Base-by-base conservation (phyloP, 2,113 vertebrate genomes). In the Clupea harengus region DNA sequence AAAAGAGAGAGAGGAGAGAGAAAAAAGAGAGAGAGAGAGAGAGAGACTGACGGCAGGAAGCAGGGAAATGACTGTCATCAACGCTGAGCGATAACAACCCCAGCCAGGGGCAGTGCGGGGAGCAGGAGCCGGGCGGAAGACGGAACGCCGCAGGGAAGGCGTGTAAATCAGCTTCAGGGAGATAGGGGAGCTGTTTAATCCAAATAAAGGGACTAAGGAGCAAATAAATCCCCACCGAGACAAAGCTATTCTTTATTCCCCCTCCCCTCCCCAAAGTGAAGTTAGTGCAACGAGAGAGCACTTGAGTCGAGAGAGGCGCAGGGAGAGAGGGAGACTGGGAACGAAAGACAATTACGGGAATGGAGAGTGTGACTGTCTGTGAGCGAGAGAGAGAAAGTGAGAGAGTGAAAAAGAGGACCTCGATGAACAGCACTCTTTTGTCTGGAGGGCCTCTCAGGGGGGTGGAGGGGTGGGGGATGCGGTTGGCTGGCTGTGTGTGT, bases 41-140 rank as follows among this genome's bases (percentile, higher is more conserved):
- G 22, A 25, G n/a, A 64, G 60, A 28, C n/a, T 87, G 87, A 88
- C 88, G 28, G 52, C 88, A 50, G 90, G 92, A 90, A 45, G 90
- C 88, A 88, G 86, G 85, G 49, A 93, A 92, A 94, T 91, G 75
- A 93, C 93, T 87, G 88, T 91, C 91, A 93, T 93, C 88, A 89
- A 60, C 86, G 57, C 87, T 88, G 90, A 91, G 89, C 84, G 90
- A 84, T 78, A 39, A 78, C 72, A 32, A 39, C 72, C 28, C 3
- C 3, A 9, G 90, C 90, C 87, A 54, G 83, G 85, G 89, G 7
- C 84, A 92, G 86, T 78, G n/a, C 25, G 85, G 84, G 87, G 45
- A 49, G 28, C 39, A 17, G 9, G 60, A 22, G 44, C 88, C 67
- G 85, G 45, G 81, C 44, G n/a, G 49, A 64, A 50, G 44, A 82